These are phyloP conservation scores for Apotomis betuletana DNA, from an alignment of 2,888 invertebrate species.

Conservation along the genomic window DNA sequence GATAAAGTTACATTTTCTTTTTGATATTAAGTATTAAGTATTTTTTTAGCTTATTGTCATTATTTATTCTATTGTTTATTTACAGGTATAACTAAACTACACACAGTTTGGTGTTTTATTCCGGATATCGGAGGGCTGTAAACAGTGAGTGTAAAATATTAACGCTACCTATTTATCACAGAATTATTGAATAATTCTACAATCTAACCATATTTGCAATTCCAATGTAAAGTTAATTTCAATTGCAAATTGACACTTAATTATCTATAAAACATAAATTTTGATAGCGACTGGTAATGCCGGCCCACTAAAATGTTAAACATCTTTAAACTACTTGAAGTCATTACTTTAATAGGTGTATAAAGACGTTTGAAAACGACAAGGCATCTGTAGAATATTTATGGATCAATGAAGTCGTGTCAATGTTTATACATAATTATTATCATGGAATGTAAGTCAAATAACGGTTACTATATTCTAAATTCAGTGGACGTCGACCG, in stretches of 20 bases:
- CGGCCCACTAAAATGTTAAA: neutral
- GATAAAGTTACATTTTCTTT: too few species aligned
- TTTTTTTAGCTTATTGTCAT: constrained; percentile 4
- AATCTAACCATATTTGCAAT: neutral
- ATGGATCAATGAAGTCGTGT: constrained; percentile 41
- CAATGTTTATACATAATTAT: constrained; percentile 56
- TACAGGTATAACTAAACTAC: constrained; percentile 62
- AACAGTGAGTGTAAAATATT: constrained; percentile 56
- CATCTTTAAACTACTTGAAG: neutral
- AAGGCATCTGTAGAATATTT: neutral
- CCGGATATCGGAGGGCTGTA: constrained; percentile 52
- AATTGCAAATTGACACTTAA: neutral
- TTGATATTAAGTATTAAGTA: too few species aligned
- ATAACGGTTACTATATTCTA: constrained; percentile 69
- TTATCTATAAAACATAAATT: constrained; percentile 1
- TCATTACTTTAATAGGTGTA: neutral
- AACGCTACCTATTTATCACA: neutral
- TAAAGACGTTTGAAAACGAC: neutral
- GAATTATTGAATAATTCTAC: neutral
- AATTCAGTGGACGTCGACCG: constrained; percentile 67
- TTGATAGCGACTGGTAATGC: neutral
- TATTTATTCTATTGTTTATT: constrained; percentile 51
- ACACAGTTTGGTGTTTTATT: constrained; percentile 54
- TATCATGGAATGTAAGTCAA: constrained; percentile 55
- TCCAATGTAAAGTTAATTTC: neutral